A percentile compares a stretch with the other conserved stretches of the same genome.
Evolutionary conservation across 2,888 invertebrate genomes (phyloP).

Genomic region (Nysson spinosus): DNA sequence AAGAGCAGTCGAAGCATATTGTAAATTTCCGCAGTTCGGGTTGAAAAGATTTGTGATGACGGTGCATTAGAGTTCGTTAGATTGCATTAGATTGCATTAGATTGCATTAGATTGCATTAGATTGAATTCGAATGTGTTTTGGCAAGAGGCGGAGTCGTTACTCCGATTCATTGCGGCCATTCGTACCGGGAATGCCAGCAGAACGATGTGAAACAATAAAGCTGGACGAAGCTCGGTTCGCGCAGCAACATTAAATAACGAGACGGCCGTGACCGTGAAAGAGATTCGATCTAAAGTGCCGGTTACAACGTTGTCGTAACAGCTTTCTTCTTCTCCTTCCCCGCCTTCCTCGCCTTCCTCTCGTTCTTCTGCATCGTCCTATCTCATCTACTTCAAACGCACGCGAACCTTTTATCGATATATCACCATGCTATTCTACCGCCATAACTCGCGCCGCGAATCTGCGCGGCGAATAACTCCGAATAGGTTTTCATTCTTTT

Average conservation of each 20-base stretch:
- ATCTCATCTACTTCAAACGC: constrained; percentile 27
- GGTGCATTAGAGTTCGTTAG: constrained; percentile 46
- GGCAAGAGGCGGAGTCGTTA: constrained; percentile 49
- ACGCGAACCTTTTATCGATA: constrained; percentile 44
- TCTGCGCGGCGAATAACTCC: constrained; percentile 14
- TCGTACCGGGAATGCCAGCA: constrained; percentile 30
- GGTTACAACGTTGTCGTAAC: constrained; percentile 58
- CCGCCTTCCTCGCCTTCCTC: no score
- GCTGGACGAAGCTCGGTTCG: constrained; percentile 24
- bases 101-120: no score
- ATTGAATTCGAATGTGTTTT: constrained; percentile 52
- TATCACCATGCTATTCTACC: constrained; percentile 11
- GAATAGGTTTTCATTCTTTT: no score
- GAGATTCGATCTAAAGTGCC: constrained; percentile 63
- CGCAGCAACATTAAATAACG: constrained; percentile 58
- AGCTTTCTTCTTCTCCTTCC: constrained; percentile 71
- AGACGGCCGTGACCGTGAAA: constrained; percentile 57
- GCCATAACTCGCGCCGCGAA: neutral
- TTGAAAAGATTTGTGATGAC: constrained; percentile 26
- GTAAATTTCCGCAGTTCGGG: neutral
- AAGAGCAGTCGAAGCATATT: no score
- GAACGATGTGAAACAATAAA: constrained; percentile 54
- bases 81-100: no score
- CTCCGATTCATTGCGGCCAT: constrained; percentile 46
- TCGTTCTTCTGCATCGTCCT: constrained; percentile 11